Percentiles rank a stretch among this genome's conserved stretches.
Conservation (phyloP, 1,140 invertebrate species). For the Alviniconcha marisindica region DNA sequence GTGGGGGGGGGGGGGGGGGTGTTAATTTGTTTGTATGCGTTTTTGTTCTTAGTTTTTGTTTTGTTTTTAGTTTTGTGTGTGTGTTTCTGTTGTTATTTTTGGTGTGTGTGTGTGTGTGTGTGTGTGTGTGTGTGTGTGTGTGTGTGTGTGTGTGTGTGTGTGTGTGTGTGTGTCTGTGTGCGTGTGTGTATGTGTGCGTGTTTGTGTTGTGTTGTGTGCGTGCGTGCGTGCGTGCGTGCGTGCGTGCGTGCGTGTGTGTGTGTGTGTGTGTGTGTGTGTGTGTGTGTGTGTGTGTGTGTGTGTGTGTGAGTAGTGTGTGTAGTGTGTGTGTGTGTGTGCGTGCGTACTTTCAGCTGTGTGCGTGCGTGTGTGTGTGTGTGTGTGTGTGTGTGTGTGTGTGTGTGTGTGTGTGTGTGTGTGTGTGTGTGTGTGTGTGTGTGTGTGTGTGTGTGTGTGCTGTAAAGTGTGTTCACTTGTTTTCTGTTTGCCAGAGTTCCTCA, state of each 20-base stretch:
- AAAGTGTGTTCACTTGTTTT: too few relatives aligned
- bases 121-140: constrained; percentile 26
- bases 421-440: background rate
- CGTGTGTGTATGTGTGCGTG: constrained; percentile 14
- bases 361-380: too few relatives aligned
- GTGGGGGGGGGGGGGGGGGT: background rate
- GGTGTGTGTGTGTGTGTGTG: background rate
- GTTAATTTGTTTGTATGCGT: background rate
- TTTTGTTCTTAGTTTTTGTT: background rate
- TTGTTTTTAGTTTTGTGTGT: background rate
- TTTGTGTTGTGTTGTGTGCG: constrained; percentile 2
- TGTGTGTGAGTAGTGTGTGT: too few relatives aligned
- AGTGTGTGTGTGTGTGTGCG: too few relatives aligned
- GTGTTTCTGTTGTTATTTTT: background rate
- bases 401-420: background rate
- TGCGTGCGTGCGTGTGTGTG: constrained; percentile 9
- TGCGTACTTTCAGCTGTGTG: too few relatives aligned
- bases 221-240: background rate
- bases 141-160: background rate
- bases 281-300: constrained; percentile 29
- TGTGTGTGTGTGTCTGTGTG: constrained; percentile 16
- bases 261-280: constrained; percentile 21
- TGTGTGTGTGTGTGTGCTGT: too few relatives aligned
- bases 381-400: background rate
- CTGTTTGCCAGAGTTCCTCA: too few relatives aligned